phyloP scores from a whole-genome alignment of 2,888 invertebrate genomes.

The Pollenia angustigena region DNA sequence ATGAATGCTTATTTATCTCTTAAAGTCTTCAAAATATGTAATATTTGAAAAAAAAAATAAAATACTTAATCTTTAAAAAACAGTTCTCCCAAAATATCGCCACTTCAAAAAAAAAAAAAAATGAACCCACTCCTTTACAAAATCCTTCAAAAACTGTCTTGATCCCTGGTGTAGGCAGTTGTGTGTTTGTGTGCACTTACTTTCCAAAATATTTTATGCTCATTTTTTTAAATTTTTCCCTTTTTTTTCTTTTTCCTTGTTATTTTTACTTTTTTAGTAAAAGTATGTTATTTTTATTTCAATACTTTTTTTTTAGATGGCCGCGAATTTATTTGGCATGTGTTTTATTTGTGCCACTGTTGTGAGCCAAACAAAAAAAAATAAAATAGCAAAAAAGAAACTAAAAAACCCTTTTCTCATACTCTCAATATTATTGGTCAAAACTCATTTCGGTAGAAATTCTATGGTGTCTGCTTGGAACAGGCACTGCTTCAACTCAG shows the following conservation, averaged over 20 bases:
- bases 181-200: not conserved
- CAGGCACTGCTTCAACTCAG: conserved; percentile 55
- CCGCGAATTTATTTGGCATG: conserved; percentile 74
- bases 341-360: conserved; percentile 73
- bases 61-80: too few relatives aligned
- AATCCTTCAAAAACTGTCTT: conserved; percentile 24
- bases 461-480: conserved; percentile 46
- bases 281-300: conserved; percentile 52
- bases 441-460: conserved; percentile 59
- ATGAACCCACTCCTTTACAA: conserved; percentile 3
- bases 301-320: conserved; percentile 67
- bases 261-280: conserved; percentile 35
- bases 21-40: too few relatives aligned
- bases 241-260: conserved; percentile 1
- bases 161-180: conserved; percentile 39
- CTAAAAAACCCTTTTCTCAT: conserved; percentile 46
- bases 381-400: conserved; percentile 28
- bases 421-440: conserved; percentile 66
- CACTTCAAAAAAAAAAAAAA: not conserved
- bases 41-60: too few relatives aligned
- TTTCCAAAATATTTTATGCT: conserved; percentile 34
- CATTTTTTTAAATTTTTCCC: not conserved
- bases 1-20: too few relatives aligned
- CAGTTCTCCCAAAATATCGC: too few relatives aligned
- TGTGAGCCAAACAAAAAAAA: conserved; percentile 45